A percentile compares a stretch with the other conserved stretches of the same genome.
phyloP scores from a whole-genome alignment of 1,140 invertebrate species.

The Sinella curviseta region DNA sequence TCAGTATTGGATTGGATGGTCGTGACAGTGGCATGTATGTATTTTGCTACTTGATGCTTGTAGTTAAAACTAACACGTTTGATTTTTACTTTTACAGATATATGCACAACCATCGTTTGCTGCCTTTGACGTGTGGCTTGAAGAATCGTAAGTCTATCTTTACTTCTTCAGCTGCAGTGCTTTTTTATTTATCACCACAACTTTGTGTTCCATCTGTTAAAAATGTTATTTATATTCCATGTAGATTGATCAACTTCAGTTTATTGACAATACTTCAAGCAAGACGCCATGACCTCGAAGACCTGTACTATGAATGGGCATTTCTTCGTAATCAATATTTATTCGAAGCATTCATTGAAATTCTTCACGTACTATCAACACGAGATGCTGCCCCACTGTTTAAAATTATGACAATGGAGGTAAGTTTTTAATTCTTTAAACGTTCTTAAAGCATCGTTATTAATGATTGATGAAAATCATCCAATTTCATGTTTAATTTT shows the following conservation, averaged over 20 bases:
- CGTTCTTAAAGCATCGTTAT: slow-evolving; percentile 3
- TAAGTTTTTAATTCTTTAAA: too few relatives aligned
- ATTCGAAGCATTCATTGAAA: slow-evolving; percentile 36
- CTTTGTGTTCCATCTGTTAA: too few relatives aligned
- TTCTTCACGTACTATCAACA: slow-evolving; percentile 38
- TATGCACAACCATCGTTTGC: background rate
- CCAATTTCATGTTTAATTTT: background rate
- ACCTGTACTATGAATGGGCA: slow-evolving; percentile 46
- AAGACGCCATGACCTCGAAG: slow-evolving; percentile 13
- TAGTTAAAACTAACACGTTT: background rate
- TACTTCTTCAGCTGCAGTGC: too few relatives aligned
- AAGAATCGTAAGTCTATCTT: slow-evolving; percentile 24
- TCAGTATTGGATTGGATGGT: too few relatives aligned
- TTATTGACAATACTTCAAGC: slow-evolving; percentile 25
- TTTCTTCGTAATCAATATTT: slow-evolving; percentile 43
- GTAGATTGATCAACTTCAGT: slow-evolving; percentile 41
- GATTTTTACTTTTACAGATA: slow-evolving; percentile 17
- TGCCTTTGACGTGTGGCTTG: slow-evolving; percentile 26
- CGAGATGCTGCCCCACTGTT: slow-evolving; percentile 33
- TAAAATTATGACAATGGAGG: slow-evolving; percentile 6
- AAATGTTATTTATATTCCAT: slow-evolving; percentile 27
- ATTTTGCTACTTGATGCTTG: too few relatives aligned
- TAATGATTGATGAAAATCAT: too few relatives aligned
- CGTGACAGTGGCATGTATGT: too few relatives aligned
- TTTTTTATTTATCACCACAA: background rate